Evolutionary conservation across 2,113 vertebrate species (phyloP).

Genomic region (Vicugna pacos): DNA sequence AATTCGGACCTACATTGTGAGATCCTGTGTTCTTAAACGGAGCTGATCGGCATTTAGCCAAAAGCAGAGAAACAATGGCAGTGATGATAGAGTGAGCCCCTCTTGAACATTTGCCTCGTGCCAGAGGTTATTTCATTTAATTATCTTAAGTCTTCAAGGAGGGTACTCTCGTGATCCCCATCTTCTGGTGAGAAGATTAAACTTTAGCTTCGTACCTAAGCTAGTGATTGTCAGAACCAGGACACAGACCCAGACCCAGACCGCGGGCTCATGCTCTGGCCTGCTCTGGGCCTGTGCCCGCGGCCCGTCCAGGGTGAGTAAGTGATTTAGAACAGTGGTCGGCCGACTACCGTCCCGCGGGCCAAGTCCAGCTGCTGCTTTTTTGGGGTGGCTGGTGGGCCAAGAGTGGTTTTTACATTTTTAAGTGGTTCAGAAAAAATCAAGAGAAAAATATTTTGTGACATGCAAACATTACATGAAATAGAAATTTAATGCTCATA

Average conservation of each 20-base stretch:
- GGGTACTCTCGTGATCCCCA: not conserved
- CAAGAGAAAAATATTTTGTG: not conserved
- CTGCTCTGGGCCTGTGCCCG: not conserved
- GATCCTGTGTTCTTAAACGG: not conserved
- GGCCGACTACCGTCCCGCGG: not conserved
- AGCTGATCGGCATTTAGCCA: slow-evolving; percentile 13
- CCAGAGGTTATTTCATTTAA: not conserved
- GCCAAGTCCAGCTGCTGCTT: not conserved
- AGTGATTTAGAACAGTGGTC: not conserved
- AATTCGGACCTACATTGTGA: not conserved
- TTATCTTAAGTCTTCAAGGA: not conserved
- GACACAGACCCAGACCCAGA: not conserved
- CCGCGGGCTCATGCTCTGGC: not conserved
- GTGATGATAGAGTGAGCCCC: not conserved
- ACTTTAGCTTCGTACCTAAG: not conserved
- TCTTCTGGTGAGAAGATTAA: slow-evolving; percentile 27
- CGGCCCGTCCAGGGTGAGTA: not conserved
- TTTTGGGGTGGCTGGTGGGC: not conserved
- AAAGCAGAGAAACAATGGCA: not conserved
- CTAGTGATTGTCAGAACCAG: not conserved
- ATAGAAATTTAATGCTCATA: not conserved
- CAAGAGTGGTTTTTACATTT: not conserved
- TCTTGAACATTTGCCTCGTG: not conserved
- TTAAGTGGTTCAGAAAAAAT: not conserved
- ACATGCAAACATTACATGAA: not conserved